Percentiles rank a stretch among this genome's conserved stretches.
Evolutionary conservation across 1,140 invertebrate species (phyloP).

Genomic region (Ridgeia piscesae): DNA sequence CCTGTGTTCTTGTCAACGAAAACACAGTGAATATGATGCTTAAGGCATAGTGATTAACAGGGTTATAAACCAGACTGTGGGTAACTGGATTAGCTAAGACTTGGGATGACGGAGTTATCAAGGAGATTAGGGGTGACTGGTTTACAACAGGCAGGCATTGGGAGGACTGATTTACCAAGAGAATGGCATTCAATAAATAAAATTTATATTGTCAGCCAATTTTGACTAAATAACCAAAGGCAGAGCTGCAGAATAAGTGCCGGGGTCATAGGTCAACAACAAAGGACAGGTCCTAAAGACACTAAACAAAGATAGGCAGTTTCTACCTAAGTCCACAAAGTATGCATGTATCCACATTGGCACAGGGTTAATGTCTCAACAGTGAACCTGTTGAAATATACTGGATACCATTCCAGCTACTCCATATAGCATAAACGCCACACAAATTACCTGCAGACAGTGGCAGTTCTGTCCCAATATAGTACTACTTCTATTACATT

Average conservation of each 20-base stretch:
- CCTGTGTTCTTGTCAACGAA: background rate
- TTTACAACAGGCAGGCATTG: background rate
- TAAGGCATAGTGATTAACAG: background rate
- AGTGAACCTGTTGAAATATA: background rate
- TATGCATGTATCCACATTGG: background rate
- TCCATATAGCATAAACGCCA: background rate
- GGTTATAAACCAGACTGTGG: background rate
- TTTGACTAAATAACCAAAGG: background rate
- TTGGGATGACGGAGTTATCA: background rate
- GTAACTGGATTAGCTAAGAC: background rate
- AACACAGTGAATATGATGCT: background rate
- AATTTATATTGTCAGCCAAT: background rate
- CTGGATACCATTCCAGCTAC: background rate
- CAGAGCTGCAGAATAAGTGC: background rate
- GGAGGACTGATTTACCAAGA: background rate
- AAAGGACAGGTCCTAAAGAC: too few species aligned
- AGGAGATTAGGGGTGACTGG: background rate
- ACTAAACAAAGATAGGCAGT: background rate
- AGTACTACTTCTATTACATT: background rate
- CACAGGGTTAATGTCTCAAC: background rate
- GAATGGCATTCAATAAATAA: background rate
- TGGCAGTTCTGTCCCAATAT: background rate
- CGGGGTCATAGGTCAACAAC: too few species aligned
- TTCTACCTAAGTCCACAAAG: background rate
- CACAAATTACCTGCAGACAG: background rate